Base-by-base conservation (phyloP, 2,797 vertebrate species). In the Stomatorhinus walkeri region DNA sequence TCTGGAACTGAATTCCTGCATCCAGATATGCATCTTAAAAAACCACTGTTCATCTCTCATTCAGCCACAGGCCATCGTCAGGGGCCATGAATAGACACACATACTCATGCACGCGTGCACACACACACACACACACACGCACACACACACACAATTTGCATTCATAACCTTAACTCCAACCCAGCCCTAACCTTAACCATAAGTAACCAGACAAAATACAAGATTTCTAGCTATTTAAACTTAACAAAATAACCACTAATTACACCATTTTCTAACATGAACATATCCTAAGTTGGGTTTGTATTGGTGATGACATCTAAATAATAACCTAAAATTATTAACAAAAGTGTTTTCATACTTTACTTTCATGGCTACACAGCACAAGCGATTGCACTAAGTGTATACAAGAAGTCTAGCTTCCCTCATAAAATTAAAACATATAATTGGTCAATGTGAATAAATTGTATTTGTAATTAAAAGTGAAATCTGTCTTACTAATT, bases 21-120 rank as follows among this genome's bases (percentile, higher is more conserved):
- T 91, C 91, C 90, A 87, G 94, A 96, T 95, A 94, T 91, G 89
- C 91, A 96, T 95, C 94, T 68, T 90, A 72, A 83, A 92, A 87
- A 87, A 89, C 56, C 88, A 85, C 83, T 88, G 92, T 86, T 89
- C 92, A 94, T 93, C 91, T 19, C 61, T 0, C 4, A 3, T 90
- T 93, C 93, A 94, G 88, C 88, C 56, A 51, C 79, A 24, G 54
- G 24, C 83, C 40, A 76, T 16, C 3, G 1, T 51, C 14, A 64
- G 88, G 56, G 56, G 88, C 43, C 43, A 90, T 51, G 79, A 85
- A 89, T 49, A 59, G 32, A 85, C 16, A 24, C 22, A 68, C 56
- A 68, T 12, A 68, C 87, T 59, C n/a, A 59, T 22, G n/a, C n/a
- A 5, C 1, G 1, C 1, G 3, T 4, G 1, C 36, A 54, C 51